phyloP scores from a whole-genome alignment of 2,888 invertebrate genomes.

The Mayetiola destructor region DNA sequence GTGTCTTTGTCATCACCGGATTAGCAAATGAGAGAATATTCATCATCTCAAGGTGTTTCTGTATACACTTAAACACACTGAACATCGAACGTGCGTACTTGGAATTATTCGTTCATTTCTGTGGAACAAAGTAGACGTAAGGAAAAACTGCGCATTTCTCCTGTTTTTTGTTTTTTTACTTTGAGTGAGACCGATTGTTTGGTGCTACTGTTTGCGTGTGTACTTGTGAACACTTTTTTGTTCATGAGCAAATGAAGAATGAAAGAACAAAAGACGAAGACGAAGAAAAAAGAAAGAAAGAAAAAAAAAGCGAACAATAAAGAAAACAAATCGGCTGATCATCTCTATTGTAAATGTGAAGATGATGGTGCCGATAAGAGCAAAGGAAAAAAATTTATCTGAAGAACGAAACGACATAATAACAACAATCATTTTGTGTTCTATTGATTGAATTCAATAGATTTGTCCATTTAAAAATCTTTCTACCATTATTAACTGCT shows the following conservation, averaged over 20 bases:
- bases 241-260: too few species aligned
- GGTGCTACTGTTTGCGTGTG: conserved; percentile 2
- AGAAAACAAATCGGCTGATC: conserved; percentile 6
- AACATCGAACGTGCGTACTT: neutral
- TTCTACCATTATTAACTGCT: too few species aligned
- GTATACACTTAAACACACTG: neutral
- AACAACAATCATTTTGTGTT: neutral
- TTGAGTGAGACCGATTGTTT: neutral
- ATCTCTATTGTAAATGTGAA: neutral
- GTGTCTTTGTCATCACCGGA: conserved; percentile 13
- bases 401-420: neutral
- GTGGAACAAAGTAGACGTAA: neutral
- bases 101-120: too few species aligned
- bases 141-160: conserved; percentile 9
- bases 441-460: conserved; percentile 8
- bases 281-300: too few species aligned
- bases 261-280: too few species aligned
- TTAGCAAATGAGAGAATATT: neutral
- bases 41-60: conserved; percentile 11
- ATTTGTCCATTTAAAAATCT: too few species aligned
- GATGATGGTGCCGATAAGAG: conserved; percentile 7
- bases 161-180: neutral
- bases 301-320: too few species aligned
- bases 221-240: conserved; percentile 6
- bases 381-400: neutral